Percentiles rank a stretch among this genome's conserved stretches.
phyloP scores from a whole-genome alignment of 2,113 vertebrate species.

The Bungarus multicinctus region DNA sequence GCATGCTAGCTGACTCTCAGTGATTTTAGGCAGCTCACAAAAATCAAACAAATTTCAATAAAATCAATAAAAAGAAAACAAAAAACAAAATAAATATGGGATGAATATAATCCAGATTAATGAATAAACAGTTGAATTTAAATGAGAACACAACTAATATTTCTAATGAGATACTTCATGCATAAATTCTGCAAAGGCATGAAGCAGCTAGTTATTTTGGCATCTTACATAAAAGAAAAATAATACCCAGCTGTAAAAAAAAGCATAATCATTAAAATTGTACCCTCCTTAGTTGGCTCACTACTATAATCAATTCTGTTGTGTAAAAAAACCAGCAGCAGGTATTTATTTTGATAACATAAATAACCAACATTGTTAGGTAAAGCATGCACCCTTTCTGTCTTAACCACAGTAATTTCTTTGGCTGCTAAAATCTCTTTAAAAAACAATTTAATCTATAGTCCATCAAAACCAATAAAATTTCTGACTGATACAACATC shows the following conservation, averaged over 20 bases:
- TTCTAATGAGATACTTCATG: neutral
- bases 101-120: neutral
- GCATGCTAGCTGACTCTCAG: neutral
- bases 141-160: neutral
- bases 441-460: neutral
- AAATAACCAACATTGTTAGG: neutral
- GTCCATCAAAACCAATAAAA: neutral
- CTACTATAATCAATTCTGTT: neutral
- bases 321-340: neutral
- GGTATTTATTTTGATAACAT: neutral
- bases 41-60: neutral
- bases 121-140: neutral
- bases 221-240: neutral
- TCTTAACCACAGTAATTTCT: neutral
- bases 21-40: neutral
- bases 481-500: neutral
- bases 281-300: neutral
- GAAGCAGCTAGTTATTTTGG: neutral
- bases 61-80: neutral
- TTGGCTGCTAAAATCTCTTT: neutral
- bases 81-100: neutral
- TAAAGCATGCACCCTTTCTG: neutral
- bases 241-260: neutral
- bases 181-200: neutral
- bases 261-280: neutral